Evolutionary conservation across 2,888 invertebrate species (phyloP).

Genomic region (Sabatieria punctata): DNA sequence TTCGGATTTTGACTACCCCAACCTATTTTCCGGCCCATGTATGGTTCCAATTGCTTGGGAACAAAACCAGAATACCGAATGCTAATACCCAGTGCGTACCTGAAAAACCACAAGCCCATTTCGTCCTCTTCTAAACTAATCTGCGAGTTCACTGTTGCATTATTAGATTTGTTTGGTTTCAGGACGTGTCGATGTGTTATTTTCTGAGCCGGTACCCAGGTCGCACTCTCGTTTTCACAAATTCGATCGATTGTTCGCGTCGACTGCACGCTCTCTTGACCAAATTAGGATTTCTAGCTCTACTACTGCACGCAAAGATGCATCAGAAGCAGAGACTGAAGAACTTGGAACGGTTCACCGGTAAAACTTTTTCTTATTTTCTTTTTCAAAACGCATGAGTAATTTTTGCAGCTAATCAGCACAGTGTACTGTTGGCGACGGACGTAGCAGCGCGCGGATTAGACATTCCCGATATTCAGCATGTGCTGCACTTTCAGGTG

Average conservation of each 20-base stretch:
- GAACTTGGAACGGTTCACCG: constrained; percentile 61
- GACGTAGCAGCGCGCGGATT: constrained; percentile 94
- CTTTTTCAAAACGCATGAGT: constrained; percentile 30
- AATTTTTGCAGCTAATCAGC: neutral
- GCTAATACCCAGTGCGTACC: too few relatives aligned
- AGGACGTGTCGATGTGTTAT: constrained; percentile 82
- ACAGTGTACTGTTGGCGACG: constrained; percentile 58
- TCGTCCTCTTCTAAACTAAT: too few relatives aligned
- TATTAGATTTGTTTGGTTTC: too few relatives aligned
- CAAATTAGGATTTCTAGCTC: constrained; percentile 31
- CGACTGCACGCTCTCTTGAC: constrained; percentile 41
- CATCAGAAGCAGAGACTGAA: constrained; percentile 78
- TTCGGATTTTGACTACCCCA: too few relatives aligned
- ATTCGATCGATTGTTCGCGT: constrained; percentile 69
- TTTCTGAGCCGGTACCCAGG: constrained; percentile 68
- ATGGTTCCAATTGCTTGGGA: too few relatives aligned
- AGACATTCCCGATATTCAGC: constrained; percentile 78
- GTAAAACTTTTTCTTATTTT: constrained; percentile 17
- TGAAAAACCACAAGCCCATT: too few relatives aligned
- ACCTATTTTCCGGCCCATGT: too few relatives aligned
- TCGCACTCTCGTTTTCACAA: constrained; percentile 67
- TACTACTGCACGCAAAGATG: constrained; percentile 53
- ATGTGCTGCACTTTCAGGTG: constrained; percentile 91
- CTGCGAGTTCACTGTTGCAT: too few relatives aligned
- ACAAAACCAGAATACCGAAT: too few relatives aligned